These are phyloP conservation scores for Acrossocheilus fasciatus DNA, from an alignment of 2,797 vertebrate genomes.

Conservation along the genomic window DNA sequence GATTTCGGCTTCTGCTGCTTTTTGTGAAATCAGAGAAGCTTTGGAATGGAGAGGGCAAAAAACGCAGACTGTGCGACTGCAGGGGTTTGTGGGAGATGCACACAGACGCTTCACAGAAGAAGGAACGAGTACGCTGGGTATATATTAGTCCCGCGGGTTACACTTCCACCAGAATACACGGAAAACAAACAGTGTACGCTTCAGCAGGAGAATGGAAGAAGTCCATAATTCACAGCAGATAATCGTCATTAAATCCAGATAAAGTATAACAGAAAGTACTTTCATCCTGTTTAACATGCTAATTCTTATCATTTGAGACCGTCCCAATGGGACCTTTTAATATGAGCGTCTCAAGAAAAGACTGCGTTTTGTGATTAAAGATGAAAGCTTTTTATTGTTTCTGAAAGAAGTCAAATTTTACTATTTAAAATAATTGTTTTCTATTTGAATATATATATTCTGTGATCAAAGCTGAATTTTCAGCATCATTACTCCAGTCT, in stretches of 20 bases:
- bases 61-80: conserved; percentile 63
- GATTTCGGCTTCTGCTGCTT: conserved; percentile 79
- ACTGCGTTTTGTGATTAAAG: neutral
- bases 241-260: neutral
- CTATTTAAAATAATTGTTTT: too few species aligned
- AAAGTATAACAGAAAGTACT: neutral
- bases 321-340: neutral
- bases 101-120: neutral
- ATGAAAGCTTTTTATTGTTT: neutral
- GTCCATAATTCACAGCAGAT: conserved; percentile 1
- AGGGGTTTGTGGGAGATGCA: conserved; percentile 44
- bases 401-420: neutral
- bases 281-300: neutral
- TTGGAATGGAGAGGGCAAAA: conserved; percentile 67
- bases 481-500: too few species aligned
- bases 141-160: conserved; percentile 19
- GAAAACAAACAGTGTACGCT: neutral
- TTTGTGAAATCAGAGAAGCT: conserved; percentile 83
- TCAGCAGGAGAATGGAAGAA: conserved; percentile 9
- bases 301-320: neutral
- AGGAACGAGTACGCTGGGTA: conserved; percentile 22
- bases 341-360: neutral
- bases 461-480: too few species aligned
- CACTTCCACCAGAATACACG: neutral
- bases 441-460: too few species aligned